Evolutionary conservation across 2,888 invertebrate genomes (phyloP).

Genomic region (Blera fallax): DNA sequence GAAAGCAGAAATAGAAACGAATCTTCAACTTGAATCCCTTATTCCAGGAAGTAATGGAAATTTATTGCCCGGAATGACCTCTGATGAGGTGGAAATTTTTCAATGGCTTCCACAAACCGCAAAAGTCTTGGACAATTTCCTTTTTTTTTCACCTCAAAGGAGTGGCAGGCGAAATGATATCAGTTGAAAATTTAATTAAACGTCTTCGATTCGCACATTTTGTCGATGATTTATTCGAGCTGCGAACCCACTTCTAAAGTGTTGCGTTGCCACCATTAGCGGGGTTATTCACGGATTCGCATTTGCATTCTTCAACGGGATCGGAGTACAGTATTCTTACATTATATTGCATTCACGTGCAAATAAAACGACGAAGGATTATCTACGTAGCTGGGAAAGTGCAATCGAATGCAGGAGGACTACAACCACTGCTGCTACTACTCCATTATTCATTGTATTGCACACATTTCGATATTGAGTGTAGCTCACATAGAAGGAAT

Average conservation of each 20-base stretch:
- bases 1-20: neutral
- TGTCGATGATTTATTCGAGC: conserved; percentile 20
- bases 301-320: conserved; percentile 13
- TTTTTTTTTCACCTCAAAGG: neutral
- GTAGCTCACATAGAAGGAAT: conserved; percentile 24
- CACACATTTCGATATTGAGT: conserved; percentile 20
- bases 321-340: neutral
- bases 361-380: conserved; percentile 35
- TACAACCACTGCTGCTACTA: neutral
- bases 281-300: neutral
- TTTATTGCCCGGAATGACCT: conserved; percentile 81
- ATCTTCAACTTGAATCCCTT: conserved; percentile 75
- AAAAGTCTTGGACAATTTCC: neutral
- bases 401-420: conserved; percentile 29
- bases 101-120: conserved; percentile 36
- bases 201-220: neutral
- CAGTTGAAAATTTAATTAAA: conserved; percentile 32
- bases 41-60: conserved; percentile 77
- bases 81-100: conserved; percentile 82
- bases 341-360: conserved; percentile 53
- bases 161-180: neutral
- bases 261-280: conserved; percentile 3
- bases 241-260: neutral
- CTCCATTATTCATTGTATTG: conserved; percentile 61
- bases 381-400: conserved; percentile 17